Evolutionary conservation across 1,140 invertebrate genomes (phyloP).

Genomic region (Ceratoteleas bidentatus): DNA sequence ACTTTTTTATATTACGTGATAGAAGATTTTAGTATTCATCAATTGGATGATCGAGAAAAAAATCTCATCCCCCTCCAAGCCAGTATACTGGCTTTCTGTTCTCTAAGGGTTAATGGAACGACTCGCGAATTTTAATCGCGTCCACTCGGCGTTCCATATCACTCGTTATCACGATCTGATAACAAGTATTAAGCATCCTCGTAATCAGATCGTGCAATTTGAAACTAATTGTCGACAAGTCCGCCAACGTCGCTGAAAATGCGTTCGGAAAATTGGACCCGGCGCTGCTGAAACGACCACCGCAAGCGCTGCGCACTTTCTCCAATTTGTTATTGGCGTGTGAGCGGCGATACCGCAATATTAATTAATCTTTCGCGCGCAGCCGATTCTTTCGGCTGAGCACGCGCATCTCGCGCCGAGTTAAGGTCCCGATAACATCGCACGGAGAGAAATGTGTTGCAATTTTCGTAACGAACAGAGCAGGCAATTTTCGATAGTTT

Average conservation of each 20-base stretch:
- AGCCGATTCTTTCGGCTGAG: constrained; percentile 58
- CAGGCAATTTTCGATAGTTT: too few species aligned
- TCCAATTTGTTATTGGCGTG: constrained; percentile 73
- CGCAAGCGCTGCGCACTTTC: constrained; percentile 70
- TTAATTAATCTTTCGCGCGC: constrained; percentile 72
- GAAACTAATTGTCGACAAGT: constrained; percentile 35
- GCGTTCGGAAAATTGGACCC: constrained; percentile 36
- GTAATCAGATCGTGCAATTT: constrained; percentile 30
- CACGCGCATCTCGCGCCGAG: constrained; percentile 41
- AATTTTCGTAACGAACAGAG: too few species aligned
- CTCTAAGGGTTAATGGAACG: constrained; percentile 32
- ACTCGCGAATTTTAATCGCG: constrained; percentile 27
- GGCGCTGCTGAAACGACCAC: constrained; percentile 64
- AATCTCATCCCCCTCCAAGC: too few species aligned
- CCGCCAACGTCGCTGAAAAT: constrained; percentile 16
- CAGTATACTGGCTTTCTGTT: too few species aligned
- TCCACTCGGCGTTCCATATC: constrained; percentile 17
- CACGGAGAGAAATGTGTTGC: too few species aligned
- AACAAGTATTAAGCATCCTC: constrained; percentile 13
- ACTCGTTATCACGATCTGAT: too few species aligned
- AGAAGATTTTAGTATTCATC: too few species aligned
- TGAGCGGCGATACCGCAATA: constrained; percentile 70
- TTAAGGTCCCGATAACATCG: constrained; percentile 66
- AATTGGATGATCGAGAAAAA: too few species aligned
- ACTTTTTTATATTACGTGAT: too few species aligned